Evolutionary conservation across 2,797 vertebrate species (phyloP).

Genomic region (Pipistrellus nathusii): DNA sequence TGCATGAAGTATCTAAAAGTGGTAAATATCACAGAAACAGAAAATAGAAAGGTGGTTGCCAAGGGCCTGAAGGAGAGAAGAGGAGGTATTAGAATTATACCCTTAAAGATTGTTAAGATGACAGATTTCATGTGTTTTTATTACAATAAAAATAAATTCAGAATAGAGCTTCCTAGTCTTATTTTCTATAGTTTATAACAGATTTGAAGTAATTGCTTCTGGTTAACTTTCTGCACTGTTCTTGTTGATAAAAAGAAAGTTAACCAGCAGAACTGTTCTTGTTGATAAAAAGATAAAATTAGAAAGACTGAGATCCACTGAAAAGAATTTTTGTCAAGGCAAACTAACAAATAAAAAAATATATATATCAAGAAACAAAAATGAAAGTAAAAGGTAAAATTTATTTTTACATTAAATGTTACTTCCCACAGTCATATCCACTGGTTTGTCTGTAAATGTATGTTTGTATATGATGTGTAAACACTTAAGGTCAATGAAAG

Average conservation of each 20-base stretch:
- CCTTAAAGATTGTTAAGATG: background rate
- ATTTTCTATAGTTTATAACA: background rate
- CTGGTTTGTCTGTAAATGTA: background rate
- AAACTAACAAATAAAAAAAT: constrained; percentile 29
- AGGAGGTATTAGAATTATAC: background rate
- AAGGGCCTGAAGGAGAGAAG: background rate
- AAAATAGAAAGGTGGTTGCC: background rate
- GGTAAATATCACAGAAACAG: background rate
- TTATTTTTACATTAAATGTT: background rate
- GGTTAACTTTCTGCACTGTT: background rate
- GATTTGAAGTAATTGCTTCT: constrained; percentile 24
- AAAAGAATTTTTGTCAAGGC: constrained; percentile 1
- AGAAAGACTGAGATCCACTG: background rate
- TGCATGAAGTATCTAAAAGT: background rate
- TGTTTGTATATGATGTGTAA: background rate
- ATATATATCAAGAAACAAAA: background rate
- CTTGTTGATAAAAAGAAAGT: constrained; percentile 8
- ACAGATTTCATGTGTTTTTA: background rate
- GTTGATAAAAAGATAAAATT: constrained; percentile 14
- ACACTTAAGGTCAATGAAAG: background rate
- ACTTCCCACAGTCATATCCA: background rate
- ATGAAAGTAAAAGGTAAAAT: background rate
- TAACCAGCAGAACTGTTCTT: no score
- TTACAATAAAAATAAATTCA: constrained; percentile 30
- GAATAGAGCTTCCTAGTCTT: background rate